phyloP scores from a whole-genome alignment of 2,113 vertebrate species.

The Tamias sibiricus region DNA sequence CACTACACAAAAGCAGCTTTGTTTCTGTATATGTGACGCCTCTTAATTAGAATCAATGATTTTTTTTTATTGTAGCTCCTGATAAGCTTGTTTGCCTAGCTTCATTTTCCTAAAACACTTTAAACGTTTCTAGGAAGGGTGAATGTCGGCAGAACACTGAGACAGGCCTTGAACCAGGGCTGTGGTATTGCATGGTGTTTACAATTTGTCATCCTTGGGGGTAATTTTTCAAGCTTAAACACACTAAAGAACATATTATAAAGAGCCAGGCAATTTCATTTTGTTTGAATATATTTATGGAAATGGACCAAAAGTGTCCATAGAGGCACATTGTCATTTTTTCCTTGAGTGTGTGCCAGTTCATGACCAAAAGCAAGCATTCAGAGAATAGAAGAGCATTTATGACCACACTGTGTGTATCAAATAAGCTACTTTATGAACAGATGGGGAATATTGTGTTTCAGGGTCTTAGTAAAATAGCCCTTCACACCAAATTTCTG shows the following conservation, averaged over 20 bases:
- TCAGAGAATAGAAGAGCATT: constrained; percentile 76
- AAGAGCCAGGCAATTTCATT: constrained; percentile 78
- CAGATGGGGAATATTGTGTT: constrained; percentile 79
- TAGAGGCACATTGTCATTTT: constrained; percentile 78
- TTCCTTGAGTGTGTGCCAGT: constrained; percentile 80
- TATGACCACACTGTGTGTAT: constrained; percentile 76
- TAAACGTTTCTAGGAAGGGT: constrained; percentile 82
- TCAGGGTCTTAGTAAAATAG: constrained; percentile 76
- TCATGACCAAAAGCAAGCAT: constrained; percentile 81
- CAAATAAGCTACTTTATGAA: constrained; percentile 77
- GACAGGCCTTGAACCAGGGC: constrained; percentile 79
- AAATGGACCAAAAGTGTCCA: constrained; percentile 80
- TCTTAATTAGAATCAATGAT: constrained; percentile 88
- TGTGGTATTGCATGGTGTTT: constrained; percentile 78
- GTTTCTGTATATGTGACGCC: constrained; percentile 82
- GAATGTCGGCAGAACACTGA: constrained; percentile 58
- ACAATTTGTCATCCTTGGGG: constrained; percentile 78
- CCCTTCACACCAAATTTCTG: constrained; percentile 73
- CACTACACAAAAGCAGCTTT: constrained; percentile 84
- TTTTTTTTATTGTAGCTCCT: constrained; percentile 83
- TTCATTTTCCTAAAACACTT: constrained; percentile 84
- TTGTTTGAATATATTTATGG: constrained; percentile 82
- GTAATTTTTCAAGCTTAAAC: constrained; percentile 81
- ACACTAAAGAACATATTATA: constrained; percentile 75
- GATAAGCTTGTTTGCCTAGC: constrained; percentile 88